Percentiles rank a stretch among this genome's conserved stretches.
Conservation (phyloP, 2,797 vertebrate species). For the Adelosebastes latens region DNA sequence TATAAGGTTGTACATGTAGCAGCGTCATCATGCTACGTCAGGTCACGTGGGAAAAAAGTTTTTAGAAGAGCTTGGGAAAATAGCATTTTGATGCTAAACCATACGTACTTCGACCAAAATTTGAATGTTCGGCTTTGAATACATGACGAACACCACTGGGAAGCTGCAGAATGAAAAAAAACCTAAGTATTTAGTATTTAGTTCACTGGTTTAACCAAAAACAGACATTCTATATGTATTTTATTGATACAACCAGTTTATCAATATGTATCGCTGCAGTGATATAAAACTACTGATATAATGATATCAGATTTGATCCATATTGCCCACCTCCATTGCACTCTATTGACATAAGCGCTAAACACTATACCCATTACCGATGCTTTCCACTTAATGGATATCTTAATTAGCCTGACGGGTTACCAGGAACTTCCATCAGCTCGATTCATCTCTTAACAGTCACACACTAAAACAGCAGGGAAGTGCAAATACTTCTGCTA, state of each 20-base stretch:
- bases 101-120: too few relatives aligned
- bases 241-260: background rate
- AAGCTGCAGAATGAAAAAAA: too few relatives aligned
- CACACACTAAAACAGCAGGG: conserved; percentile 40
- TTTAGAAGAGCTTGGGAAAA: too few relatives aligned
- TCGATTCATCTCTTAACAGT: conserved; percentile 26
- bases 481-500: conserved; percentile 35
- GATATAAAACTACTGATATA: background rate
- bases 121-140: too few relatives aligned
- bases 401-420: conserved; percentile 29
- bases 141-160: too few relatives aligned
- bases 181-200: too few relatives aligned
- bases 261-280: background rate
- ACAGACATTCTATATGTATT: background rate
- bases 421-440: conserved; percentile 20
- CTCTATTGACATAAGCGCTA: background rate
- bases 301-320: background rate
- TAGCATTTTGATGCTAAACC: rapidly evolving
- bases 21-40: too few relatives aligned
- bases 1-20: rapidly evolving
- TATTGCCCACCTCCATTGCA: conserved; percentile 55
- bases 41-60: too few relatives aligned
- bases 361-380: conserved; percentile 57
- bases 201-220: background rate
- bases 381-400: conserved; percentile 12